These are phyloP conservation scores for Brenthis hecate DNA, from an alignment of 2,888 invertebrate species.

Conservation along the genomic window DNA sequence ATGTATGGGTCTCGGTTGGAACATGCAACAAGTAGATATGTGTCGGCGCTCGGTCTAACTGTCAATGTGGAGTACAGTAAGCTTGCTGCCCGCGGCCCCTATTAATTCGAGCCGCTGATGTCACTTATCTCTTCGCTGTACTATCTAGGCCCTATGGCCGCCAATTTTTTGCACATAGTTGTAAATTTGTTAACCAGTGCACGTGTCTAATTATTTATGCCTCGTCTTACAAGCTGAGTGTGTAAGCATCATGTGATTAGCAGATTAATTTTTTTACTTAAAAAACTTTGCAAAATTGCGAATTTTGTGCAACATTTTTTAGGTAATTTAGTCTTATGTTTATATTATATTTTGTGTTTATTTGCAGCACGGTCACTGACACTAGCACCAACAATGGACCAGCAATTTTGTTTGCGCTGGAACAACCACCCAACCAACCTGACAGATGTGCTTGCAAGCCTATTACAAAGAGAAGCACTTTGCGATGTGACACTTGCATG, in stretches of 20 bases:
- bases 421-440: constrained; percentile 96
- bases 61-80: constrained; percentile 83
- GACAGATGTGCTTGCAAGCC: constrained; percentile 93
- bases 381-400: constrained; percentile 85
- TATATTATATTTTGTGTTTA: constrained; percentile 57
- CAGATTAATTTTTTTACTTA: constrained; percentile 19
- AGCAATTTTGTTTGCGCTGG: constrained; percentile 96
- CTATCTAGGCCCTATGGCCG: constrained; percentile 82
- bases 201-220: constrained; percentile 66
- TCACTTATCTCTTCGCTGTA: constrained; percentile 81
- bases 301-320: constrained; percentile 42
- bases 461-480: constrained; percentile 93
- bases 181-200: constrained; percentile 71
- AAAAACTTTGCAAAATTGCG: constrained; percentile 35
- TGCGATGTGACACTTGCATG: constrained; percentile 97
- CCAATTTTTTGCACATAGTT: constrained; percentile 77
- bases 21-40: constrained; percentile 83
- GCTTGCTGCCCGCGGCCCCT: constrained; percentile 80
- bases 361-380: constrained; percentile 81
- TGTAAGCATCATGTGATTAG: constrained; percentile 44
- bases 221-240: constrained; percentile 53
- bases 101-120: constrained; percentile 82
- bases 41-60: constrained; percentile 80
- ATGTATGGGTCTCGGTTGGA: constrained; percentile 78
- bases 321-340: constrained; percentile 49